Evolutionary conservation across 2,797 vertebrate species (phyloP).

Genomic region (Apogon hyalosoma): DNA sequence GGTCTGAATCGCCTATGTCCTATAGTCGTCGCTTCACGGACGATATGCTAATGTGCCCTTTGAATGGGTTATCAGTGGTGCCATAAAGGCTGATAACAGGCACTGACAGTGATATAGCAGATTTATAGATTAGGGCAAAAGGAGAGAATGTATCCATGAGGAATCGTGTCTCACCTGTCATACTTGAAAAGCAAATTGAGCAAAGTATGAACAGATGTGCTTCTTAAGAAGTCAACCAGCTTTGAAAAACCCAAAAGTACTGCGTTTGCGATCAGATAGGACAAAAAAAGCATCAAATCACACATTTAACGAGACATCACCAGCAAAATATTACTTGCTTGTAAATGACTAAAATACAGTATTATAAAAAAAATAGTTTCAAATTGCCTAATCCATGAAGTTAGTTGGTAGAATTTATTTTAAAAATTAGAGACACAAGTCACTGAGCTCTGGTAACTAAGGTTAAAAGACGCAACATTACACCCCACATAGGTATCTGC

Average conservation of each 20-base stretch:
- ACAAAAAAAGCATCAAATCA: too few species aligned
- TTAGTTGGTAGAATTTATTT: too few species aligned
- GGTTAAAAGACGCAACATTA: not conserved
- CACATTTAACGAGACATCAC: too few species aligned
- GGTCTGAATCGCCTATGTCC: constrained; percentile 25
- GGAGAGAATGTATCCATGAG: constrained; percentile 33
- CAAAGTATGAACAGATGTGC: not conserved
- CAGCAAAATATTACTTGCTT: too few species aligned
- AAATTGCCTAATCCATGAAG: too few species aligned
- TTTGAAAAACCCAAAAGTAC: not conserved
- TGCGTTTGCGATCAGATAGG: too few species aligned
- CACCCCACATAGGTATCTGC: not conserved
- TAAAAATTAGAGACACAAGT: too few species aligned
- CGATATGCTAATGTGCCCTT: constrained; percentile 71
- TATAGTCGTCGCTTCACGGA: constrained; percentile 33
- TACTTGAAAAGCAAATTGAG: constrained; percentile 27
- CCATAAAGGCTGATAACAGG: constrained; percentile 63
- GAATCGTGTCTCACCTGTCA: constrained; percentile 25
- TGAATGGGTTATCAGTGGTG: constrained; percentile 55
- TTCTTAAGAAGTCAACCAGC: not conserved
- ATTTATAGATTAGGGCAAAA: constrained; percentile 43
- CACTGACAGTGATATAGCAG: constrained; percentile 23
- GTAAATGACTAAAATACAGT: too few species aligned
- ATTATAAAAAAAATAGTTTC: too few species aligned
- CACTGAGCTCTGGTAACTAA: too few species aligned